Percentiles rank a stretch among this genome's conserved stretches.
These are phyloP conservation scores for Globodera rostochiensis DNA, from an alignment of 1,140 invertebrate species.

Conservation along the genomic window DNA sequence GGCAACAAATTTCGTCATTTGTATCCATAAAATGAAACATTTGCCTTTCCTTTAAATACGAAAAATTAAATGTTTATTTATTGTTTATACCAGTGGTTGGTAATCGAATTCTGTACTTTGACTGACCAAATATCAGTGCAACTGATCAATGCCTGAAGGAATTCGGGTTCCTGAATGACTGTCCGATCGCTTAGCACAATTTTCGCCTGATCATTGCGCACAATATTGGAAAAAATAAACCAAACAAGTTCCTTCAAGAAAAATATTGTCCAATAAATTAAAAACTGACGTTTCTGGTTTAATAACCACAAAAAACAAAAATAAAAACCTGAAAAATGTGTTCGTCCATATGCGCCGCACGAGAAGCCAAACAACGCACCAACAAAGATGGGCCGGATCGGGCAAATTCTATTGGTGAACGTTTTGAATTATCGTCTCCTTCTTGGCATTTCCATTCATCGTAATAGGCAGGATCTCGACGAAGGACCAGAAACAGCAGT, in stretches of 20 bases:
- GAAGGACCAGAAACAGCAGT: conserved; percentile 37
- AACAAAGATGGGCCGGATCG: conserved; percentile 27
- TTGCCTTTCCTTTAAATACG: conserved; percentile 26
- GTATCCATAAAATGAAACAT: conserved; percentile 38
- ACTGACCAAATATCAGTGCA: conserved; percentile 41
- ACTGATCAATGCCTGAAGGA: conserved; percentile 41
- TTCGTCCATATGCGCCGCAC: conserved; percentile 35
- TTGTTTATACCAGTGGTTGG: no score
- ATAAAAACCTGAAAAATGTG: conserved; percentile 31
- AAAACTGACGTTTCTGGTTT: no score
- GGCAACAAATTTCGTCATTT: conserved; percentile 28
- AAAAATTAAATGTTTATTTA: no score
- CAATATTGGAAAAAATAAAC: conserved; percentile 49
- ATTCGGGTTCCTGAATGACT: conserved; percentile 36
- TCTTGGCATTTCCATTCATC: conserved; percentile 26
- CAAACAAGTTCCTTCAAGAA: conserved; percentile 18
- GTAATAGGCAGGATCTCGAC: conserved; percentile 45
- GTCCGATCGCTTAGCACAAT: conserved; percentile 18
- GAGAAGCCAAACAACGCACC: conserved; percentile 41
- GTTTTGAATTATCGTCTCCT: not conserved
- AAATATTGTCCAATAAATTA: no score
- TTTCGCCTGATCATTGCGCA: conserved; percentile 19
- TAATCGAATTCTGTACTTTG: not conserved
- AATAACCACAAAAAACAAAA: not conserved
- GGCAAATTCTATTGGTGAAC: not conserved